Evolutionary conservation across 2,113 vertebrate genomes (phyloP).

Genomic region (Lepisosteus oculatus): DNA sequence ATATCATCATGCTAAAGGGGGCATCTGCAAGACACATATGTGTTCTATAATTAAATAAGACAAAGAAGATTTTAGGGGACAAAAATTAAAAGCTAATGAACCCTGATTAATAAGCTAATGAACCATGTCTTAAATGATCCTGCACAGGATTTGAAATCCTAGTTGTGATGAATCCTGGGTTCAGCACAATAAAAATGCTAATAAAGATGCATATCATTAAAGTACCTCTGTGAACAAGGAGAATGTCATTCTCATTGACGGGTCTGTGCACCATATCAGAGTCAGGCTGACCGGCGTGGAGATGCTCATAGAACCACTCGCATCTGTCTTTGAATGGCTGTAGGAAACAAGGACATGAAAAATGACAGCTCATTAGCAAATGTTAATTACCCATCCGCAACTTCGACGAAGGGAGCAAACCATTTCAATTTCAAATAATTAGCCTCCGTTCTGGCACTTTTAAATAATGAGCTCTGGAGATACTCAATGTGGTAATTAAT

Average conservation of each 20-base stretch:
- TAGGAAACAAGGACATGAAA: conserved; percentile 30
- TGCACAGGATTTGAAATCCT: neutral
- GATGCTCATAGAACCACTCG: conserved; percentile 98
- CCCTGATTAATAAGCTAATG: too few species aligned
- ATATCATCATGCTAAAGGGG: too few species aligned
- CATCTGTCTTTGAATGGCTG: conserved; percentile 97
- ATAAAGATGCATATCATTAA: too few species aligned
- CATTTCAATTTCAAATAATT: conserved; percentile 17
- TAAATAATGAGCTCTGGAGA: conserved; percentile 23
- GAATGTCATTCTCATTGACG: conserved; percentile 93
- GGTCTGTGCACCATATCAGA: conserved; percentile 97
- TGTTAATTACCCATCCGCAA: conserved; percentile 23
- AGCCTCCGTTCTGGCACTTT: conserved; percentile 25
- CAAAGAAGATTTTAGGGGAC: too few species aligned
- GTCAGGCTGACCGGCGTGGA: conserved; percentile 85
- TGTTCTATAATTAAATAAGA: too few species aligned
- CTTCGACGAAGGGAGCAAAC: conserved; percentile 11
- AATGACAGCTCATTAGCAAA: conserved; percentile 20
- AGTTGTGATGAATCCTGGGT: neutral
- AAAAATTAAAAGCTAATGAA: too few species aligned
- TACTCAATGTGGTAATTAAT: conserved; percentile 16
- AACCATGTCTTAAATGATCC: too few species aligned
- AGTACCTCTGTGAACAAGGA: conserved; percentile 93
- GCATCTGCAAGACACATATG: too few species aligned
- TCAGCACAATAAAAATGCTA: neutral